Evolutionary conservation across 2,113 vertebrate species (phyloP), one percentile per base, ranked within the genome.

Genomic region (Zootoca vivipara): DNA sequence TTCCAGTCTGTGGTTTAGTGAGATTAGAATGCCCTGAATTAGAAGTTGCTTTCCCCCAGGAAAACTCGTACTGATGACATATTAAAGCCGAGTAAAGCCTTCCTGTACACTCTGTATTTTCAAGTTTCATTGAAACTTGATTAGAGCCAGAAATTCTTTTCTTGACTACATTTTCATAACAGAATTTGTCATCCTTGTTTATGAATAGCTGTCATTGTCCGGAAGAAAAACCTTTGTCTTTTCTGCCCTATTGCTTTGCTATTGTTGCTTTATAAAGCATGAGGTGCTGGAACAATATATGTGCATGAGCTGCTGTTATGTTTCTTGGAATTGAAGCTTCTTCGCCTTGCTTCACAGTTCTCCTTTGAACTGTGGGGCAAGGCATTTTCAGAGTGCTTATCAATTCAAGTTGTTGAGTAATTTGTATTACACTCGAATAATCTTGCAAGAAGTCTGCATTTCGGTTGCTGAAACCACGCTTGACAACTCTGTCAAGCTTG

Each of bases 391-490:
- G 89, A 85, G 69, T 62, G 83, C 82, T 74, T 74, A 91, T 86
- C 83, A 94, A 85, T 78, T 96, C 96, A 15, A 97, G 97, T 81
- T 96, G 95, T 92, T 97, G 96, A 12, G 95, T 95, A 95, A 97
- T 96, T 69, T 97, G 97, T 91, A 97, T 92, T 80, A 97, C 87
- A 87, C 98, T 96, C 82, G 96, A 96, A 87, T 98, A 98, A 94
- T 97, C 96, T 90, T 79, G 92, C 72, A 98, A 94, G 73, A 98
- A 93, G 87, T 97, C 97, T 52, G 97, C 96, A 87, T 97, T 97
- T 94, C 97, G 98, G 89, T 98, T 98, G 94, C 98, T 98, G 95
- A 98, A 98, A 84, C 97, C 95, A 52, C 87, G 92, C 89, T 85
- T 78, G 93, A 85, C 82, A 67, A 33, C 42, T 65, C 70, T 92